These are phyloP conservation scores for Agriopis marginaria DNA, from an alignment of 2,888 invertebrate species.

Conservation along the genomic window DNA sequence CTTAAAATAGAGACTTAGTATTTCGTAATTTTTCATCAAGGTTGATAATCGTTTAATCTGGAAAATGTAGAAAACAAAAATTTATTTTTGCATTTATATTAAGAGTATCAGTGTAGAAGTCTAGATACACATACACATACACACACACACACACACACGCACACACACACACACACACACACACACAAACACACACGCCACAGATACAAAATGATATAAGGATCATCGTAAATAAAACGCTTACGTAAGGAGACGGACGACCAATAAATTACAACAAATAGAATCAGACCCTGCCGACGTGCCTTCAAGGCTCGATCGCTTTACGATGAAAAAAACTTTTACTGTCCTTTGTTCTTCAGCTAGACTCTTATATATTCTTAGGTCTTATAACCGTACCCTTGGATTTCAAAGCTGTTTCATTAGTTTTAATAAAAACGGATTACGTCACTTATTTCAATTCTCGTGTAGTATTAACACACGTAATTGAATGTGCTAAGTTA, in stretches of 20 bases:
- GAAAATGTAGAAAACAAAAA: too few species aligned
- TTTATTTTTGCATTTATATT: too few species aligned
- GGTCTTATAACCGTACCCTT: background rate
- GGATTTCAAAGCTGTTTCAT: background rate
- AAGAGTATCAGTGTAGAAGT: too few species aligned
- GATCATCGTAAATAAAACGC: background rate
- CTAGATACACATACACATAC: too few species aligned
- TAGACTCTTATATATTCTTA: conserved; percentile 38
- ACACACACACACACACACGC: background rate
- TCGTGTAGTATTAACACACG: too few species aligned
- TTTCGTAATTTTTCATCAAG: too few species aligned
- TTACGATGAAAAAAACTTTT: conserved; percentile 50
- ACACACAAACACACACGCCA: background rate
- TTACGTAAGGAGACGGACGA: conserved; percentile 38
- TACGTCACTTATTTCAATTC: too few species aligned
- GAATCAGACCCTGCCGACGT: conserved; percentile 50
- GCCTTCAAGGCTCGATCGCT: conserved; percentile 45
- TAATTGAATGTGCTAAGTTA: too few species aligned
- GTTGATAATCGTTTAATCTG: too few species aligned
- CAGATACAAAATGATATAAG: background rate
- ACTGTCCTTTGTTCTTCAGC: conserved; percentile 51
- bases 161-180: background rate
- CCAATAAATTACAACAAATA: conserved; percentile 57
- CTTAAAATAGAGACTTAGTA: too few species aligned
- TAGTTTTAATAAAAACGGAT: background rate